Evolutionary conservation across 1,140 invertebrate species (phyloP).

Genomic region (Tetramorium alpestre): DNA sequence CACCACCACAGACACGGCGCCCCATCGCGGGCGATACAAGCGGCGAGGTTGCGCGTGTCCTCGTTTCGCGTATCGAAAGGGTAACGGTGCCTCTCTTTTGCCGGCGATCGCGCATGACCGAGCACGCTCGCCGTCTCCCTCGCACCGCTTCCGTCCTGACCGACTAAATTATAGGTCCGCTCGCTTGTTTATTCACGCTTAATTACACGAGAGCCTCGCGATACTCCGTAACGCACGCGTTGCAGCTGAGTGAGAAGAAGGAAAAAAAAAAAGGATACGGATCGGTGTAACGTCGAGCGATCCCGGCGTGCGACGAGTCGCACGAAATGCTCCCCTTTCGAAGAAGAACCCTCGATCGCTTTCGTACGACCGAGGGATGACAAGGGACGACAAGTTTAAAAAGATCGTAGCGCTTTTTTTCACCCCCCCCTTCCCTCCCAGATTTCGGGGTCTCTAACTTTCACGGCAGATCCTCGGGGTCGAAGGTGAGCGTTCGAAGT

Average conservation of each 20-base stretch:
- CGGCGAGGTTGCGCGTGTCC: slow-evolving; percentile 68
- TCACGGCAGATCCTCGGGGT: slow-evolving; percentile 6
- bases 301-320: neutral
- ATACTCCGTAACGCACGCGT: neutral
- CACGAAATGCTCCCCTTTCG: neutral
- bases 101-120: slow-evolving; percentile 81
- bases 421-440: no score
- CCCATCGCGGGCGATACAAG: slow-evolving; percentile 50
- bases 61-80: slow-evolving; percentile 73
- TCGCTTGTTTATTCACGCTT: slow-evolving; percentile 61
- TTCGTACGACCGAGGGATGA: neutral
- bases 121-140: slow-evolving; percentile 78
- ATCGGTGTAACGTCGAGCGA: slow-evolving; percentile 11
- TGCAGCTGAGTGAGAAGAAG: neutral
- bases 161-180: slow-evolving; percentile 60
- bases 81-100: slow-evolving; percentile 75
- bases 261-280: neutral
- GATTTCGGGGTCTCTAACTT: slow-evolving; percentile 11
- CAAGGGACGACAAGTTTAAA: neutral
- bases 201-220: slow-evolving; percentile 52
- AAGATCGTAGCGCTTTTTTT: neutral
- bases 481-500: slow-evolving; percentile 11
- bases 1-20: slow-evolving; percentile 70
- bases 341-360: neutral
- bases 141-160: slow-evolving; percentile 64